Evolutionary conservation across 2,113 vertebrate genomes (phyloP).

Genomic region (Silurus glanis): DNA sequence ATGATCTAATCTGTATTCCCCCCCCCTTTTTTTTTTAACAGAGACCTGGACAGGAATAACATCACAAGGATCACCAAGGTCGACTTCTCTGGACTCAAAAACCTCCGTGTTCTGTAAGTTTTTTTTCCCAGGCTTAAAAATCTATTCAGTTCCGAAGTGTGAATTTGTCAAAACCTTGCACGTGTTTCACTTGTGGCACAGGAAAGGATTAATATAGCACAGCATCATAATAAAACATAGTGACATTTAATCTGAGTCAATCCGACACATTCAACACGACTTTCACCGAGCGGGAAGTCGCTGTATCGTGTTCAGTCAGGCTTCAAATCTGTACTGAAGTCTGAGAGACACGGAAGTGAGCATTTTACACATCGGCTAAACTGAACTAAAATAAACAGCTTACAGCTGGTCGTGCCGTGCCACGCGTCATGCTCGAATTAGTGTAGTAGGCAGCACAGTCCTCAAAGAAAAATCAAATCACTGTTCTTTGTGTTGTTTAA

Average conservation of each 20-base stretch:
- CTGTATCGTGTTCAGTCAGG: slow-evolving; percentile 35
- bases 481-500: slow-evolving; percentile 35
- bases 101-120: slow-evolving; percentile 94
- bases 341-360: slow-evolving; percentile 28
- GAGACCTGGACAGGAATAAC: slow-evolving; percentile 96
- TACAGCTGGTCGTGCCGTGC: background rate
- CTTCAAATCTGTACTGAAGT: slow-evolving; percentile 30
- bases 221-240: slow-evolving; percentile 48
- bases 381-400: slow-evolving; percentile 37
- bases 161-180: slow-evolving; percentile 35
- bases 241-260: slow-evolving; percentile 42
- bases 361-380: background rate
- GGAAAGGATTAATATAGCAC: slow-evolving; percentile 32
- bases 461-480: slow-evolving; percentile 48
- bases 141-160: slow-evolving; percentile 6
- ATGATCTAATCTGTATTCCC: slow-evolving; percentile 12
- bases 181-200: slow-evolving; percentile 5
- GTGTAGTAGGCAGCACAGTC: background rate
- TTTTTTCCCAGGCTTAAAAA: slow-evolving; percentile 44
- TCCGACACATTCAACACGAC: slow-evolving; percentile 32
- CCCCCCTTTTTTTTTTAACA: slow-evolving; percentile 56
- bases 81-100: slow-evolving; percentile 92
- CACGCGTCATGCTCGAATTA: background rate
- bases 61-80: slow-evolving; percentile 94
- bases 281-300: slow-evolving; percentile 36